Evolutionary conservation across 1,140 invertebrate genomes (phyloP).

Genomic region (Drosophila suzukii): DNA sequence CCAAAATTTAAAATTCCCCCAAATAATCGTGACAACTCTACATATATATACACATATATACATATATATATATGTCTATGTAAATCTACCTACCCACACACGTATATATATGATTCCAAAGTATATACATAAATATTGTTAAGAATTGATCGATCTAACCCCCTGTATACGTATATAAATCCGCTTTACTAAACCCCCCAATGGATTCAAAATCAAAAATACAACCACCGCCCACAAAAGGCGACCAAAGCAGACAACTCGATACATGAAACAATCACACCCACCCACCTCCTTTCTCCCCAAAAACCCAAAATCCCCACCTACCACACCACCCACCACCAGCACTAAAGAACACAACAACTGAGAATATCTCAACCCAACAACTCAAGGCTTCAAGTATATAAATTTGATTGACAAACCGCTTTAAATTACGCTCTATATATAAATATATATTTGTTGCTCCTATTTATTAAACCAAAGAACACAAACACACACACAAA

Average conservation of each 20-base stretch:
- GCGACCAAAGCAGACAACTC: slow-evolving; percentile 46
- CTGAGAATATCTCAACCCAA: slow-evolving; percentile 16
- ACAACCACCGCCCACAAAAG: slow-evolving; percentile 6
- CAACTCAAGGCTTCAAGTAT: slow-evolving; percentile 58
- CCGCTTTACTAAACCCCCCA: slow-evolving; percentile 38
- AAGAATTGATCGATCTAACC: slow-evolving; percentile 54
- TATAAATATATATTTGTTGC: slow-evolving; percentile 49
- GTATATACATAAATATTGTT: slow-evolving; percentile 46
- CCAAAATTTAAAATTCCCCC: slow-evolving; percentile 31
- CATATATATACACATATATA: slow-evolving; percentile 24
- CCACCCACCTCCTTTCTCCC: not conserved
- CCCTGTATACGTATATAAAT: slow-evolving; percentile 52
- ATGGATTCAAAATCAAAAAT: slow-evolving; percentile 26
- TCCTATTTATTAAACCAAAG: slow-evolving; percentile 24
- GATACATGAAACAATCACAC: slow-evolving; percentile 51
- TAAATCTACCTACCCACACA: slow-evolving; percentile 21
- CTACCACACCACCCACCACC: slow-evolving; percentile 1
- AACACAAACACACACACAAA: slow-evolving; percentile 28
- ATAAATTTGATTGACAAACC: slow-evolving; percentile 50
- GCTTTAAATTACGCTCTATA: slow-evolving; percentile 69
- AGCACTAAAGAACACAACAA: slow-evolving; percentile 40
- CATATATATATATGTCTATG: not conserved
- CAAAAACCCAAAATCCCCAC: not conserved
- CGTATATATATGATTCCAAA: slow-evolving; percentile 13
- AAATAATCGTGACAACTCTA: slow-evolving; percentile 23